Evolutionary conservation across 1,140 invertebrate genomes (phyloP).

Genomic region (Drosophila watanabei): DNA sequence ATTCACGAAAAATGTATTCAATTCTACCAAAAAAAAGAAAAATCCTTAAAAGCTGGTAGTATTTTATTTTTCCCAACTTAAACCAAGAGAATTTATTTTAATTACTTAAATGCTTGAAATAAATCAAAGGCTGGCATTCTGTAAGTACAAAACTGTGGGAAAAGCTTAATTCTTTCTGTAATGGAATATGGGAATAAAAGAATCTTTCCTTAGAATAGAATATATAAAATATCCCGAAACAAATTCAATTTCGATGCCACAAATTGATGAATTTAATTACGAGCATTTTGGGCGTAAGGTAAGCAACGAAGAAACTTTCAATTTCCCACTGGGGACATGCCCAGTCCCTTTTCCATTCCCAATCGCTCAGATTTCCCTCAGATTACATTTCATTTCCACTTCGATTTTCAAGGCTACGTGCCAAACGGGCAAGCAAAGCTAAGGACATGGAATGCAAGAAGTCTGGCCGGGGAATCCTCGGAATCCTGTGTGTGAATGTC

Average conservation of each 20-base stretch:
- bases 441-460: conserved; percentile 10
- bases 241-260: background rate
- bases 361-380: conserved; percentile 18
- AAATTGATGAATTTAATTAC: conserved; percentile 7
- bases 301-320: conserved; percentile 6
- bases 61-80: background rate
- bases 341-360: conserved; percentile 2
- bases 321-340: conserved; percentile 1
- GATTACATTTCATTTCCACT: conserved; percentile 27
- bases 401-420: conserved; percentile 33
- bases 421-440: conserved; percentile 18
- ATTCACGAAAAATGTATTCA: background rate
- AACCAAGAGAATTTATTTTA: background rate
- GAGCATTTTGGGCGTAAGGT: background rate
- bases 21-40: background rate
- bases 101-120: background rate
- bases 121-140: background rate
- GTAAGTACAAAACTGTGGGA: background rate
- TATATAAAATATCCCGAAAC: background rate
- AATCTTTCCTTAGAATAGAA: no score
- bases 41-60: background rate
- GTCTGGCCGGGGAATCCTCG: conserved; percentile 4
- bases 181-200: no score
- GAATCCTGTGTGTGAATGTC: conserved; percentile 4
- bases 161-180: no score